Base-by-base conservation (phyloP, 1,140 invertebrate genomes). In the Drosophila sp. region DNA sequence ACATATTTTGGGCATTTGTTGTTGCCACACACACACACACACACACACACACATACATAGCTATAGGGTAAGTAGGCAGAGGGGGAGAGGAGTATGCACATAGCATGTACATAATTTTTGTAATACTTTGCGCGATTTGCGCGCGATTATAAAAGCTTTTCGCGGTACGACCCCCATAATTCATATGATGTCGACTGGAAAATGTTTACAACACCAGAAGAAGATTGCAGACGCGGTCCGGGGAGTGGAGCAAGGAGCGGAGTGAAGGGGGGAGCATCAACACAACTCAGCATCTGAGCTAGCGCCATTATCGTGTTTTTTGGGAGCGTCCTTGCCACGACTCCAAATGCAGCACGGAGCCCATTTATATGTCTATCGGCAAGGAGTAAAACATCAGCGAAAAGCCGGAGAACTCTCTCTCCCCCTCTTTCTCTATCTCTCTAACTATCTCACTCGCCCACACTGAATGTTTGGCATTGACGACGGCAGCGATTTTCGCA, bases 121-220 rank as follows among this genome's bases (percentile, higher is more conserved):
- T 77, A 73, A 75, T 73, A 71, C 65, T 76, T 76, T 91, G 89
- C 89, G 71, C 89, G 84, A 91, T 91, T 91, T 91, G 89, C 74
- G 82, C 84, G 76, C 89, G 89, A 89, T 91, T 91, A 90, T 91
- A 91, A 91, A 91, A 91, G 89, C 89, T 91, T 91, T 91, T 91
- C 89, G 89, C 89, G 90, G 90, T 91, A 91, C 86, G 82, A 87
- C 86, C 86, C 79, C 81, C 73, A 91, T 91, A 91, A 91, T 91
- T 91, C 90, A 91, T 91, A 82, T 78, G 86, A 89, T 84, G 83
- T 89, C 84, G 84, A 87, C 83, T 87, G 83, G 83, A 87, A 87
- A 87, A 87, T 87, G 83, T 87, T 87, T 87, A 87, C 83, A 87
- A 89, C 83, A 77, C 83, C 83, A 78, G 80, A 43, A 70, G 69